phyloP scores from a whole-genome alignment of 2,113 vertebrate species.

The Lichenostomus cassidix region DNA sequence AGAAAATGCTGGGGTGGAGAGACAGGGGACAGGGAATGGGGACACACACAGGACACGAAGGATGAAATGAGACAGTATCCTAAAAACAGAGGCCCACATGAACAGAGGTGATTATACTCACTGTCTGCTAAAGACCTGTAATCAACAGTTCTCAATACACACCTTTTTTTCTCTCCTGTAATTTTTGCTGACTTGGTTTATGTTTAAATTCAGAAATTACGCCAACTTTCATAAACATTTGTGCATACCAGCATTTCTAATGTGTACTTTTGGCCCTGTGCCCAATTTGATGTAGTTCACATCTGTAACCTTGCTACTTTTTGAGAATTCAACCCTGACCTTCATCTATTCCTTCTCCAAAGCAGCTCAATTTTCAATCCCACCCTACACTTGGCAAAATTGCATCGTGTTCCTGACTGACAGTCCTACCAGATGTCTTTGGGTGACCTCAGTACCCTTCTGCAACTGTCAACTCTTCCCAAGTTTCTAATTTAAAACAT shows the following conservation, averaged over 20 bases:
- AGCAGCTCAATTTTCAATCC: not conserved
- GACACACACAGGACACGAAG: not conserved
- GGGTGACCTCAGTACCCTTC: slow-evolving; percentile 2
- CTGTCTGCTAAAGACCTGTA: not conserved
- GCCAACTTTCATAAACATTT: not conserved
- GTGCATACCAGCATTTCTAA: not conserved
- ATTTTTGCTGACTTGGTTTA: not conserved
- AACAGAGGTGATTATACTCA: not conserved
- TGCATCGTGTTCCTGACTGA: not conserved
- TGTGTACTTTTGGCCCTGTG: not conserved
- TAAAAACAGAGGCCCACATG: not conserved
- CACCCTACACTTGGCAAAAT: not conserved
- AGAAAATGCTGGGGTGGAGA: fast-evolving
- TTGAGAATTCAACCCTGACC: not conserved
- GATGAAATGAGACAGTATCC: not conserved
- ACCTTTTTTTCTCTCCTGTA: not conserved
- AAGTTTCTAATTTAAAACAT: slow-evolving; percentile 14
- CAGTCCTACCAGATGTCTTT: slow-evolving; percentile 35
- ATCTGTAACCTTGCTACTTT: not conserved
- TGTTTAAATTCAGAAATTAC: not conserved
- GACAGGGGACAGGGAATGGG: not conserved
- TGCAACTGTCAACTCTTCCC: slow-evolving; percentile 17
- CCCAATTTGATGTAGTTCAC: not conserved
- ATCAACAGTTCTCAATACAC: not conserved
- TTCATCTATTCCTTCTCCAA: not conserved